Base-by-base conservation (phyloP, 2,113 vertebrate genomes). In the Lamprotornis superbus region DNA sequence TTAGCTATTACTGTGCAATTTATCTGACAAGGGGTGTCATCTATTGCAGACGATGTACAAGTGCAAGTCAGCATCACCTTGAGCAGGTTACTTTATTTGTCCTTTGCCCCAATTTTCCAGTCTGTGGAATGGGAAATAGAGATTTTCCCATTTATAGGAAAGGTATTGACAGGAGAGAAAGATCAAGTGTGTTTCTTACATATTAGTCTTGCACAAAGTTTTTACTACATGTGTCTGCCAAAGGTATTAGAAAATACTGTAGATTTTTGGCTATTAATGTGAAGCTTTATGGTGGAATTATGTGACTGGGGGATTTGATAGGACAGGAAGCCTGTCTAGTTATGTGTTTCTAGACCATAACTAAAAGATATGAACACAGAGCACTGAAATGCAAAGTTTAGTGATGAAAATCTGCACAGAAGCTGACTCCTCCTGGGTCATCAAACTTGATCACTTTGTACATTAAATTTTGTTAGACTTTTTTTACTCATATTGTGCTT, bases 11-110 rank as follows among this genome's bases (percentile, higher is more conserved):
- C 79, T 64, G 68, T 3, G 12, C 88, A 78, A 90, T 95, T 94
- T 90, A 60, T 74, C 47, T 96, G 93, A 92, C 88, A 93, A 77
- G 88, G 14, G 17, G 10, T 53, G 64, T 88, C 44, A 40, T 75
- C 88, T 11, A 10, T 68, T 78, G 65, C 47, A 65, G 56, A 81
- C 21, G 37, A 90, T 35, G 2, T 44, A 25, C 17, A 89, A 95
- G 53, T 78, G 85, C 83, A 78, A 94, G 92, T 90, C 95, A 95
- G 93, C 93, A 86, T 92, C 64, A 87, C 86, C 92, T 96, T 93
- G 92, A 52, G 57, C 28, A 94, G 18, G 49, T 86, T 77, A 55
- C 59, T 90, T 81, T 33, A 42, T 71, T 78, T 83, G 52, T 93
- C 80, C 76, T 93, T 81, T 92, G 60, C 53, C 76, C 40, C 40